These are phyloP conservation scores for Drosophila fuyamai DNA, from an alignment of 1,140 invertebrate species.

Conservation along the genomic window DNA sequence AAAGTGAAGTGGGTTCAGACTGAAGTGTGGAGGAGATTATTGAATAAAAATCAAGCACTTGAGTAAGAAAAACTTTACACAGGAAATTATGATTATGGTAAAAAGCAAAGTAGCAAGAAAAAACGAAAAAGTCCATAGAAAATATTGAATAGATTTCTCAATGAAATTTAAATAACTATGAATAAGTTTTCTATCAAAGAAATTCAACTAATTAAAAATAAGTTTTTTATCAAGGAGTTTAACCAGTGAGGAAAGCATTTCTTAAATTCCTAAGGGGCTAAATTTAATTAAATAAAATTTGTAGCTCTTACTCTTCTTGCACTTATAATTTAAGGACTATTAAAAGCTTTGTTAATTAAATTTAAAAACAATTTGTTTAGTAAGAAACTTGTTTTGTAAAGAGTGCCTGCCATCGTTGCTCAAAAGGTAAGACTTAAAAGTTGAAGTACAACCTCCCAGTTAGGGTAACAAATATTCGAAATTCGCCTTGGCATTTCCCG, in stretches of 20 bases:
- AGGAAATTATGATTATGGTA: constrained; percentile 35
- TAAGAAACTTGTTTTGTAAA: too few relatives aligned
- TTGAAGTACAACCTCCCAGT: not conserved
- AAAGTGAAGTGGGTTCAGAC: constrained; percentile 29
- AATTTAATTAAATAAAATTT: too few relatives aligned
- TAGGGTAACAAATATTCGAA: constrained; percentile 18
- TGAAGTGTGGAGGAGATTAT: constrained; percentile 36
- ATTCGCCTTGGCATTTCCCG: not conserved
- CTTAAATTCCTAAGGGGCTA: too few relatives aligned
- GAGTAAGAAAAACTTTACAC: constrained; percentile 27
- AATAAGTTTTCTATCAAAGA: not conserved
- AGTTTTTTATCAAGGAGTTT: not conserved
- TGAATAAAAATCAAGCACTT: constrained; percentile 44
- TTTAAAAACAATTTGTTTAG: too few relatives aligned
- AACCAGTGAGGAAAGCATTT: not conserved
- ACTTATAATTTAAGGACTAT: too few relatives aligned
- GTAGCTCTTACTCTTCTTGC: too few relatives aligned
- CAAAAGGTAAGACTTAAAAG: too few relatives aligned
- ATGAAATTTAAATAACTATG: not conserved
- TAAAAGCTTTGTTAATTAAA: too few relatives aligned
- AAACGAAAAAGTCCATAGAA: not conserved
- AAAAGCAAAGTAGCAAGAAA: constrained; percentile 4
- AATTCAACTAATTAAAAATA: not conserved
- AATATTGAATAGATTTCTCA: constrained; percentile 6
- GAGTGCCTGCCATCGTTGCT: too few relatives aligned